These are phyloP conservation scores for Podocnemis expansa DNA, from an alignment of 2,113 vertebrate genomes.

Conservation along the genomic window DNA sequence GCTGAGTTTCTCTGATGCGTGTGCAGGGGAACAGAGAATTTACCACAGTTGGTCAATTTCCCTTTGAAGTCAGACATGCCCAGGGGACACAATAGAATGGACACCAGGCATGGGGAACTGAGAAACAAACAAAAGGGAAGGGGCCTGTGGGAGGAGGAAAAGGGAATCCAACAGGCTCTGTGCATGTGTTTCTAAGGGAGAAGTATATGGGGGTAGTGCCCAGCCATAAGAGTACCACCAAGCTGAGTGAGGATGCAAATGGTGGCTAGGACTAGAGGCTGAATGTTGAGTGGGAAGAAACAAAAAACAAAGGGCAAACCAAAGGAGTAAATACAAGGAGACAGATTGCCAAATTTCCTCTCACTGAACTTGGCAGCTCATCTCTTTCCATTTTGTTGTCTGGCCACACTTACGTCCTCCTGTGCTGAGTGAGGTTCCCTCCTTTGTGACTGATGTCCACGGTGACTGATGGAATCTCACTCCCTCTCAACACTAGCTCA, in stretches of 20 bases:
- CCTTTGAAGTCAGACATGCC: not conserved
- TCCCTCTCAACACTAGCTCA: not conserved
- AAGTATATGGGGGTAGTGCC: not conserved
- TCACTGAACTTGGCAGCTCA: not conserved
- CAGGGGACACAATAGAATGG: not conserved
- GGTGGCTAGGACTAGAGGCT: not conserved
- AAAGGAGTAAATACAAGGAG: not conserved
- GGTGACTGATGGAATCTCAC: not conserved
- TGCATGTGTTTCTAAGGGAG: not conserved
- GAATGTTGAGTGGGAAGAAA: not conserved
- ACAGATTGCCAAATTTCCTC: not conserved
- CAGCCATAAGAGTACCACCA: not conserved
- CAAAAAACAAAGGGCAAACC: slow-evolving; percentile 1
- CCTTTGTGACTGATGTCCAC: not conserved
- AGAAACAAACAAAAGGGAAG: rapidly evolving
- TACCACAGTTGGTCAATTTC: not conserved
- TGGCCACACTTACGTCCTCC: not conserved
- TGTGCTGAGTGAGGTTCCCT: not conserved
- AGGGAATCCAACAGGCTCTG: not conserved
- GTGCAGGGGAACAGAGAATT: not conserved
- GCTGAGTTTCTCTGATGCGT: not conserved
- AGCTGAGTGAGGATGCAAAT: not conserved
- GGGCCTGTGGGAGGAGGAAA: not conserved
- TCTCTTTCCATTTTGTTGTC: not conserved
- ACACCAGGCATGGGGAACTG: not conserved